Base-by-base conservation (phyloP, 1,140 invertebrate genomes). In the Drosophila setifemur region DNA sequence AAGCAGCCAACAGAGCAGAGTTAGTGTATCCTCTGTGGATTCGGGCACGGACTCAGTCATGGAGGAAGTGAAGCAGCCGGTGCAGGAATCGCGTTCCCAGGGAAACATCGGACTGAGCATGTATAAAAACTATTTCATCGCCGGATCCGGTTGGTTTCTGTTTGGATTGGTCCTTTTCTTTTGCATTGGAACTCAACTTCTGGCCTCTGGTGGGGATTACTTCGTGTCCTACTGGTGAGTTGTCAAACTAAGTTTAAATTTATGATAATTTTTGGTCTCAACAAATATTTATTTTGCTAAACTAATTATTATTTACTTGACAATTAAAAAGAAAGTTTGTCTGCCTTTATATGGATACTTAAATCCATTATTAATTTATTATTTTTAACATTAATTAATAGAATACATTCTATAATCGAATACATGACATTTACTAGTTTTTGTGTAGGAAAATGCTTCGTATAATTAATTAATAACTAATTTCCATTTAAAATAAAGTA, bases 211-310 rank as follows among this genome's bases (percentile, higher is more conserved):
- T 0, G 69, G 70, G 0, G 76, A 79, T 37, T 61, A 64, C 21
- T 79, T 74, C 4, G 35, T 79, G 0, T 58, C 76, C 0, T 74
- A 81, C 18, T 79, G 76, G 76, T 79, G 31, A 12, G 64, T 58
- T n/a, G n/a, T n/a, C n/a, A n/a, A n/a, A n/a, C n/a, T n/a, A n/a
- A n/a, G n/a, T n/a, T n/a, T n/a, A n/a, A n/a, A n/a, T n/a, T n/a
- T n/a, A n/a, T n/a, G n/a, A n/a, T n/a, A n/a, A n/a, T n/a, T n/a
- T n/a, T n/a, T n/a, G n/a, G n/a, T n/a, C n/a, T n/a, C n/a, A n/a
- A n/a, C n/a, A n/a, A n/a, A n/a, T n/a, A n/a, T n/a, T 11, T 2
- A 11, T 31, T 72, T 39, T 4, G 3, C 8, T 11, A 0, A 2
- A 14, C 1, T 25, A 6, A 4, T 19, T 7, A 1, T 2, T 7